These are phyloP conservation scores for Pyrrhura leucotis DNA, from an alignment of 2,797 vertebrate genomes.

Conservation along the genomic window DNA sequence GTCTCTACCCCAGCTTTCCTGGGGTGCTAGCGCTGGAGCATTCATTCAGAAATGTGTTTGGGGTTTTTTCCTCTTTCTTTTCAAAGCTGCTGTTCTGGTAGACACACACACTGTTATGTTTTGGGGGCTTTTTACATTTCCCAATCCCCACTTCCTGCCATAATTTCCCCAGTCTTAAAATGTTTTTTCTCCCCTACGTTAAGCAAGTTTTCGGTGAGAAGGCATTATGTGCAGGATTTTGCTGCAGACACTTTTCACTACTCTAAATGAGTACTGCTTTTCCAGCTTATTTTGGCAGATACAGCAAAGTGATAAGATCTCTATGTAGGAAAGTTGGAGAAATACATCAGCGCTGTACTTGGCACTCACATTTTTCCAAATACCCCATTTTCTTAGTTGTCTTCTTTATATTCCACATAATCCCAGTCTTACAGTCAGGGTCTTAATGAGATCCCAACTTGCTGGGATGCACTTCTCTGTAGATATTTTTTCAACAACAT, in stretches of 20 bases:
- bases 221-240: background rate
- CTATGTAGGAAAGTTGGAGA: background rate
- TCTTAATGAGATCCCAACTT: background rate
- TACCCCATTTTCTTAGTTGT: background rate
- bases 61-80: background rate
- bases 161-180: background rate
- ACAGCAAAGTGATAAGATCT: background rate
- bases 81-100: background rate
- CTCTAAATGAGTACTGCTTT: background rate
- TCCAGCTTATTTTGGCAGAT: slow-evolving; percentile 7
- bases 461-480: accelerated
- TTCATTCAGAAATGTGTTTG: background rate
- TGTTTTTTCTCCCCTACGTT: background rate
- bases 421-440: background rate
- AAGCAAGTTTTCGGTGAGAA: background rate
- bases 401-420: background rate
- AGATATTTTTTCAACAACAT: background rate
- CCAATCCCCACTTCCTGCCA: background rate
- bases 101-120: accelerated
- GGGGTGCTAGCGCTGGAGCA: background rate
- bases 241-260: background rate
- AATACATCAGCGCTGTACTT: background rate
- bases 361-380: background rate
- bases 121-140: background rate
- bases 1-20: background rate